phyloP scores from a whole-genome alignment of 2,797 vertebrate genomes.

The Clamator glandarius region DNA sequence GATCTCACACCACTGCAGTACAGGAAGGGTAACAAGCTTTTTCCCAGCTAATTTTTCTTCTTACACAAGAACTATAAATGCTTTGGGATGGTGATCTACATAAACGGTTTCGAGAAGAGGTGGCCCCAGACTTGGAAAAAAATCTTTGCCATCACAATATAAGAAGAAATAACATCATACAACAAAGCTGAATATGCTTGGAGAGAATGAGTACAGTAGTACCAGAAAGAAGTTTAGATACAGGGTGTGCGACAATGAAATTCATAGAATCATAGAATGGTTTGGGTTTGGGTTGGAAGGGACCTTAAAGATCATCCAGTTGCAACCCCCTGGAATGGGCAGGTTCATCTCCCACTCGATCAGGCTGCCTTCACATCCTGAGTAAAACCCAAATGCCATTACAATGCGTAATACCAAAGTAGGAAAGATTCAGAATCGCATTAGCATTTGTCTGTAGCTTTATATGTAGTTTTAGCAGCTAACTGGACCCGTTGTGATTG shows the following conservation, averaged over 20 bases:
- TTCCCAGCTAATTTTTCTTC: neutral
- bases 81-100: neutral
- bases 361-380: neutral
- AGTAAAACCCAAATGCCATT: neutral
- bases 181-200: neutral
- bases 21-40: neutral
- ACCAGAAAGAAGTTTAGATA: neutral
- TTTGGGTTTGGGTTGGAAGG: no score
- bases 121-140: neutral
- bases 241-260: neutral
- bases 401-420: neutral
- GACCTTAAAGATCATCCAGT: no score
- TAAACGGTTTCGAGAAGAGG: neutral
- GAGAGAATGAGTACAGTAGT: neutral
- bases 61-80: neutral
- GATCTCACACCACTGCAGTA: rapidly evolving
- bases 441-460: neutral
- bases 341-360: no score
- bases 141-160: neutral
- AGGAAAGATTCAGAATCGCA: neutral
- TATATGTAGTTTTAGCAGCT: neutral
- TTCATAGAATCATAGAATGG: neutral
- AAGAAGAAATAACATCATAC: rapidly evolving
- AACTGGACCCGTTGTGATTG: neutral
- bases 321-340: no score